Evolutionary conservation across 2,113 vertebrate genomes (phyloP).

Genomic region (Malurus elegans): DNA sequence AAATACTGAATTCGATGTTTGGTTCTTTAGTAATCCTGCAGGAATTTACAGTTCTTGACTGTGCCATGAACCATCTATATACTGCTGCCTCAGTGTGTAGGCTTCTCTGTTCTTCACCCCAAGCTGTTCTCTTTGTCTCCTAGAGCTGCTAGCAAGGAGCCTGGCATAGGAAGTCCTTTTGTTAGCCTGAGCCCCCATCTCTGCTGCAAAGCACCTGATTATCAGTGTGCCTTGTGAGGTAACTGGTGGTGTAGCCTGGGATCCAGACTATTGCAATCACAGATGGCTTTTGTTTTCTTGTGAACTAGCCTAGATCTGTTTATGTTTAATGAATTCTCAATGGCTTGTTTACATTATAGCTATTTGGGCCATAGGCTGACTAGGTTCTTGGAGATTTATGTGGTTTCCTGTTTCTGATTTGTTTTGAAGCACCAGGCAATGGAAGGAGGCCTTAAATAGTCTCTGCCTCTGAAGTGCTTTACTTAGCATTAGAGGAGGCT

Average conservation of each 20-base stretch:
- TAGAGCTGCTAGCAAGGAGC: neutral
- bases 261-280: neutral
- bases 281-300: slow-evolving; percentile 1
- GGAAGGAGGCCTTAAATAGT: neutral
- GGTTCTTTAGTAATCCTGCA: neutral
- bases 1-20: neutral
- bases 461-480: neutral
- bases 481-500: neutral
- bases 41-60: neutral
- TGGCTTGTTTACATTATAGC: slow-evolving; percentile 23
- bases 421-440: neutral
- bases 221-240: neutral
- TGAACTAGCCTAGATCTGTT: neutral
- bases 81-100: neutral
- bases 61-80: neutral
- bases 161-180: neutral
- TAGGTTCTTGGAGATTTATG: slow-evolving; percentile 33
- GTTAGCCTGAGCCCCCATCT: neutral
- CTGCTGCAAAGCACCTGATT: accelerated
- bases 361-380: neutral
- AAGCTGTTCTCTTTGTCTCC: neutral
- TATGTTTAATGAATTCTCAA: neutral
- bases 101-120: neutral
- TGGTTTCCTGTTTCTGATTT: slow-evolving; percentile 55
- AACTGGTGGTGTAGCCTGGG: neutral